These are phyloP conservation scores for Mionectes macconnelli DNA, from an alignment of 2,113 vertebrate genomes.

Conservation along the genomic window DNA sequence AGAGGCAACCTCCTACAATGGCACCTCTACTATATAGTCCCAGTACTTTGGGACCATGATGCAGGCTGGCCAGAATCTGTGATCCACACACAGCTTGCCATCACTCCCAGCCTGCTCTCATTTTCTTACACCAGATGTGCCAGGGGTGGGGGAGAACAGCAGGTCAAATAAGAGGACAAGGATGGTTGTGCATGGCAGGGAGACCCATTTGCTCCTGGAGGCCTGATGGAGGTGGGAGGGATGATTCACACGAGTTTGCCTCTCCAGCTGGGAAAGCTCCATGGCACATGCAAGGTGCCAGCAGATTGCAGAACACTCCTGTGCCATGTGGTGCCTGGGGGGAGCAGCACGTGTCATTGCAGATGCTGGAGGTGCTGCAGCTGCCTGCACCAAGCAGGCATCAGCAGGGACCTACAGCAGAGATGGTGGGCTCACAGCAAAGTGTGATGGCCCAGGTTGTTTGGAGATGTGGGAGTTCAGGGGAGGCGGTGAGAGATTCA, in stretches of 20 bases:
- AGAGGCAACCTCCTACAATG: not conserved
- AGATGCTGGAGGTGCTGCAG: not conserved
- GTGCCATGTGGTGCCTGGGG: fast-evolving
- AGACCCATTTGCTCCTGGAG: not conserved
- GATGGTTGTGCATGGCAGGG: not conserved
- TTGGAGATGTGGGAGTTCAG: not conserved
- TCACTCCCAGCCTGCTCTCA: not conserved
- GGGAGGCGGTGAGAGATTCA: not conserved
- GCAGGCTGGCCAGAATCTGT: not conserved
- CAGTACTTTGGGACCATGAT: fast-evolving
- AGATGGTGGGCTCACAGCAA: not conserved
- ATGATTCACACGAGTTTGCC: fast-evolving
- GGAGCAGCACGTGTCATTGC: not conserved
- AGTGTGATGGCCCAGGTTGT: not conserved
- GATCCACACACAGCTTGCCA: not conserved
- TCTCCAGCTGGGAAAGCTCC: not conserved
- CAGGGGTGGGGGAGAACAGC: not conserved
- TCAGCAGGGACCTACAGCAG: not conserved
- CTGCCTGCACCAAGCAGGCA: not conserved
- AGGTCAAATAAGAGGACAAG: fast-evolving
- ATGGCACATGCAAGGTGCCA: not conserved
- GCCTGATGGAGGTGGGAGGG: not conserved
- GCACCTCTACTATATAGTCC: fast-evolving
- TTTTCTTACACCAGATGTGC: not conserved
- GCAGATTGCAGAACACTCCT: not conserved